Evolutionary conservation across 2,113 vertebrate species (phyloP).

Genomic region (Nothobranchius furzeri): DNA sequence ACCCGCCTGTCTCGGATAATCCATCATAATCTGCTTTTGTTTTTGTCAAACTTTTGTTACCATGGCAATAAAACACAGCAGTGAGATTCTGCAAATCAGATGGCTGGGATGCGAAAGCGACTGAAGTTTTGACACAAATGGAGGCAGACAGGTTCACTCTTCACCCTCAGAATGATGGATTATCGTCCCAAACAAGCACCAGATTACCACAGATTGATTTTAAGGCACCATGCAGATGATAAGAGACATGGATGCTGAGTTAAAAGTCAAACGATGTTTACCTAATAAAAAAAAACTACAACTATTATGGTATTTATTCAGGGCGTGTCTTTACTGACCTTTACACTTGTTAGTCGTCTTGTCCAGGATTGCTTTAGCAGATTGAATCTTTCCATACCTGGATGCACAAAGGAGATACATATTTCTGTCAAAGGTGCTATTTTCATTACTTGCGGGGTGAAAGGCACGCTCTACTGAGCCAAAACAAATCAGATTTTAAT

Average conservation of each 20-base stretch:
- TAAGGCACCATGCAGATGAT: not conserved
- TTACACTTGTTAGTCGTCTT: conserved; percentile 99
- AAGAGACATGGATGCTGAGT: not conserved
- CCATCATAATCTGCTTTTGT: conserved; percentile 36
- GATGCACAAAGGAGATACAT: conserved; percentile 39
- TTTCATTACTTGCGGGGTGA: not conserved
- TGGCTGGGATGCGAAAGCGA: not conserved
- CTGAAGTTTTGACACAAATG: conserved; percentile 7
- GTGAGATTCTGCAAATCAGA: conserved; percentile 15
- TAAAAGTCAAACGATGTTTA: too few species aligned
- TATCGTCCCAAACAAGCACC: conserved; percentile 2
- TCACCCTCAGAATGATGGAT: conserved; percentile 13
- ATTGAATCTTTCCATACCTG: conserved; percentile 99
- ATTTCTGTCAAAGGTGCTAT: conserved; percentile 8
- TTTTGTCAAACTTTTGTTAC: conserved; percentile 27
- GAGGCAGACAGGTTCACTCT: conserved; percentile 1
- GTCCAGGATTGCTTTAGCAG: conserved; percentile 98
- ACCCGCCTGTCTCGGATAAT: conserved; percentile 16
- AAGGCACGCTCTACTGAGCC: too few species aligned
- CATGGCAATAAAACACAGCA: conserved; percentile 3
- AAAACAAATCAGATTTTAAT: not conserved
- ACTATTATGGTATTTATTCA: too few species aligned
- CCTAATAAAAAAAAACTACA: too few species aligned
- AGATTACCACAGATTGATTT: conserved; percentile 7
- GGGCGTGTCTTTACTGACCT: conserved; percentile 79